phyloP scores from a whole-genome alignment of 2,888 invertebrate genomes.

The Xestia ashworthii region DNA sequence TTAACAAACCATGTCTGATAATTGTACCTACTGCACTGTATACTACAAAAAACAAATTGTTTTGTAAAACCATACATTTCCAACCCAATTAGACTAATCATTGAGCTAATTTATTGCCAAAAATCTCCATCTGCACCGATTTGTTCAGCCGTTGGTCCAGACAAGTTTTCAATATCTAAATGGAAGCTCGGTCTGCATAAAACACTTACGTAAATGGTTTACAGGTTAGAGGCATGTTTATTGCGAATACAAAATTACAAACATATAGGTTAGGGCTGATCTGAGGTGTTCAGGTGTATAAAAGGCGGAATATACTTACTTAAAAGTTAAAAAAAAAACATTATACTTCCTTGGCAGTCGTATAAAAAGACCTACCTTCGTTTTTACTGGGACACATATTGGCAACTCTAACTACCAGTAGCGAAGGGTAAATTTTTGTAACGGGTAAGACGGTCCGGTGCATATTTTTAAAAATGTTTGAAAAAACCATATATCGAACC shows the following conservation, averaged over 20 bases:
- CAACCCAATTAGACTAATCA: constrained; percentile 28
- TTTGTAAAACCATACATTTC: constrained; percentile 1
- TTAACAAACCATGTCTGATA: background rate
- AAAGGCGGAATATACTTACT: background rate
- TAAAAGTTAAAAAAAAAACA: too few relatives aligned
- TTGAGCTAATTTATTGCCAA: constrained; percentile 59
- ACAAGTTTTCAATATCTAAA: constrained; percentile 84
- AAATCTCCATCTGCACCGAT: constrained; percentile 63
- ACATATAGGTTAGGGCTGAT: constrained; percentile 50
- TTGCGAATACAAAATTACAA: constrained; percentile 61
- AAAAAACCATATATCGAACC: too few relatives aligned
- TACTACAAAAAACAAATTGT: background rate
- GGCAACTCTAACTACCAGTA: too few relatives aligned
- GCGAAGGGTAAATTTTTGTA: too few relatives aligned
- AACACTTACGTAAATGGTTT: constrained; percentile 85
- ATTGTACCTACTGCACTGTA: background rate
- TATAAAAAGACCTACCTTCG: too few relatives aligned
- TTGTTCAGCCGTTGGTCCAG: constrained; percentile 68
- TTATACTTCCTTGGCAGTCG: too few relatives aligned
- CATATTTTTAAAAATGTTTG: too few relatives aligned
- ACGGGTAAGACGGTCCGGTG: too few relatives aligned
- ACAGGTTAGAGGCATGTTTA: constrained; percentile 77
- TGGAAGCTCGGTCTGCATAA: constrained; percentile 79
- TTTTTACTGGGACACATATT: too few relatives aligned
- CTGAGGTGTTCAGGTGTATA: constrained; percentile 5